Percentiles rank a stretch among this genome's conserved stretches.
Conservation (phyloP, 2,888 invertebrate species). For the Andricus quercusramuli region DNA sequence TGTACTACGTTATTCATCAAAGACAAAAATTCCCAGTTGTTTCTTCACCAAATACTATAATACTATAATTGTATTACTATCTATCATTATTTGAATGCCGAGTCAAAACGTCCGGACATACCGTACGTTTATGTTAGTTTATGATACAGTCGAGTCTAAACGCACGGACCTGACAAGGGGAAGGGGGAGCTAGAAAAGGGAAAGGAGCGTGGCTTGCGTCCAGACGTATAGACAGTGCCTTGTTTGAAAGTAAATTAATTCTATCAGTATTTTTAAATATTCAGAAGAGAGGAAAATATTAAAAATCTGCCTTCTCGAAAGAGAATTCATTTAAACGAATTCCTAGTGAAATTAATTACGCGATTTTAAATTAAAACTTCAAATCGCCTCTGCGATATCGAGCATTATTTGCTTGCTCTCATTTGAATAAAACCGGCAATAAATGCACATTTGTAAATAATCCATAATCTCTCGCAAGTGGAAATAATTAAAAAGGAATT, state of each 20-base stretch:
- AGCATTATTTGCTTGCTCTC: neutral
- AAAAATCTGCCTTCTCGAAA: constrained; percentile 18
- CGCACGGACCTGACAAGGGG: no score
- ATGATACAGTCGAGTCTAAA: no score
- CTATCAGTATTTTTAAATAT: neutral
- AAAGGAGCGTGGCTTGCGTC: no score
- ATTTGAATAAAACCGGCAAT: neutral
- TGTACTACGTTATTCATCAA: no score
- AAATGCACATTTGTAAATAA: neutral
- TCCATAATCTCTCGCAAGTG: neutral
- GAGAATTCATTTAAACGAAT: neutral
- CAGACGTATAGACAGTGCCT: neutral
- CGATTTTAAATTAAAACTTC: constrained; percentile 20
- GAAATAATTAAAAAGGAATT: neutral
- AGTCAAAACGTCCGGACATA: no score
- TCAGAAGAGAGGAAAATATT: neutral
- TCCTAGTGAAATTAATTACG: constrained; percentile 14
- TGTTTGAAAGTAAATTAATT: no score
- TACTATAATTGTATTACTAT: no score
- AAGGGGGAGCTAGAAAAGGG: no score
- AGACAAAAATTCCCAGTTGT: no score
- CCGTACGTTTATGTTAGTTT: no score
- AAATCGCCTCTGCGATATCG: neutral
- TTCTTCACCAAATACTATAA: no score
- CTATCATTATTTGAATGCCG: no score